Evolutionary conservation across 2,113 vertebrate genomes (phyloP).

Genomic region (Mesitornis unicolor): DNA sequence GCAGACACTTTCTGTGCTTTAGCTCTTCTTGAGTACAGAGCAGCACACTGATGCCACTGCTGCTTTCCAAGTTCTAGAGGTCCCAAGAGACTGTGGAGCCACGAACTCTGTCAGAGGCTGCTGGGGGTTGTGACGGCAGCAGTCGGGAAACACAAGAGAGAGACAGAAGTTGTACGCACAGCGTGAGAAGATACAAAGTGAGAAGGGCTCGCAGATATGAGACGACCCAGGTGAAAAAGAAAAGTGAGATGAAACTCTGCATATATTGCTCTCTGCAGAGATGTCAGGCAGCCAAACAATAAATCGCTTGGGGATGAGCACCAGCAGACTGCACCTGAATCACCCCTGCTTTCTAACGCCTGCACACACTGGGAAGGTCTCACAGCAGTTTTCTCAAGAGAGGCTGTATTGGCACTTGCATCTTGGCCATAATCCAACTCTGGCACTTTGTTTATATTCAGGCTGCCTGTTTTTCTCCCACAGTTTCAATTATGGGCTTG

Average conservation of each 20-base stretch:
- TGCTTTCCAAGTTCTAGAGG: not conserved
- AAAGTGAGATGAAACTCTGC: not conserved
- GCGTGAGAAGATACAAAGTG: not conserved
- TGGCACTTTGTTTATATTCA: constrained; percentile 27
- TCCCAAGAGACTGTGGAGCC: not conserved
- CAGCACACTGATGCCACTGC: not conserved
- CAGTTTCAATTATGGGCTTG: constrained; percentile 36
- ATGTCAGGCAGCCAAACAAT: not conserved
- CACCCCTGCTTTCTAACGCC: not conserved
- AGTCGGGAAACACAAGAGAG: not conserved
- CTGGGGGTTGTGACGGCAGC: not conserved
- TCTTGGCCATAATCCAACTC: not conserved
- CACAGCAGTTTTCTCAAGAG: not conserved
- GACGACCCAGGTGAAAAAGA: not conserved
- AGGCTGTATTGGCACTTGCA: not conserved
- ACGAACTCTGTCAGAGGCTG: not conserved
- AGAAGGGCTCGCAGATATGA: not conserved
- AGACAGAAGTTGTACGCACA: not conserved
- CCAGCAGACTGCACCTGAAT: not conserved
- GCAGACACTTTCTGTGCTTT: not conserved
- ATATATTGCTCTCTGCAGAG: not conserved
- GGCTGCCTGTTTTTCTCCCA: not conserved
- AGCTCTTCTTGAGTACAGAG: not conserved
- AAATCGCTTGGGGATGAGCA: not conserved
- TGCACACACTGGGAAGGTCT: not conserved